Conservation (phyloP, 2,113 vertebrate genomes). For the Cochlearius cochlearius region DNA sequence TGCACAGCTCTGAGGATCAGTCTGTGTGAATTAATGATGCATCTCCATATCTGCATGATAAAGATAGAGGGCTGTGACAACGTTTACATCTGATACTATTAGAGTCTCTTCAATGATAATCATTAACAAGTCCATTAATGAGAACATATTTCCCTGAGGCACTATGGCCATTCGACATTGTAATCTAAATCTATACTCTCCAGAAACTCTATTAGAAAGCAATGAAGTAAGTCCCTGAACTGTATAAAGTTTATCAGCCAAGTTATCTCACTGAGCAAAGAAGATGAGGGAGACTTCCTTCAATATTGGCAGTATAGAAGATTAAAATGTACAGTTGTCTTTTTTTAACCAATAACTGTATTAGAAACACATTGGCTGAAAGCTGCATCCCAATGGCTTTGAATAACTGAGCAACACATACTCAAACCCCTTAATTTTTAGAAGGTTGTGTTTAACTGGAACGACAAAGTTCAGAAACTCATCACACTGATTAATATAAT, state of each 20-base stretch:
- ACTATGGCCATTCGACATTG: not conserved
- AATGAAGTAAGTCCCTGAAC: constrained; percentile 28
- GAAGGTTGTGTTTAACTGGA: not conserved
- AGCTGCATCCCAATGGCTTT: not conserved
- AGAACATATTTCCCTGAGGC: constrained; percentile 41
- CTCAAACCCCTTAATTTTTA: not conserved
- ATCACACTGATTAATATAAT: not conserved
- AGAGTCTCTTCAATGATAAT: constrained; percentile 15
- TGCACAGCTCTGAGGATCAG: not conserved
- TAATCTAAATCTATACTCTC: constrained; percentile 33
- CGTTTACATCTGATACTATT: constrained; percentile 45
- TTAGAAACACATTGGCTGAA: not conserved
- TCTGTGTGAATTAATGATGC: constrained; percentile 47
- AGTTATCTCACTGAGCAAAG: not conserved
- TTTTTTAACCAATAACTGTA: not conserved
- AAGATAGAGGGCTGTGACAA: constrained; percentile 17
- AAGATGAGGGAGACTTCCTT: not conserved
- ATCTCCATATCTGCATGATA: not conserved
- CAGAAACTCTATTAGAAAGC: constrained; percentile 47
- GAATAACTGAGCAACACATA: not conserved
- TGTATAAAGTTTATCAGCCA: constrained; percentile 23
- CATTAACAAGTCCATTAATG: constrained; percentile 64
- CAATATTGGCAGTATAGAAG: not conserved
- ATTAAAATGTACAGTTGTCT: not conserved
- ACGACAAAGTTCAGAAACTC: not conserved